These are phyloP conservation scores for Apteryx mantelli DNA, from an alignment of 2,113 vertebrate species.

Conservation along the genomic window DNA sequence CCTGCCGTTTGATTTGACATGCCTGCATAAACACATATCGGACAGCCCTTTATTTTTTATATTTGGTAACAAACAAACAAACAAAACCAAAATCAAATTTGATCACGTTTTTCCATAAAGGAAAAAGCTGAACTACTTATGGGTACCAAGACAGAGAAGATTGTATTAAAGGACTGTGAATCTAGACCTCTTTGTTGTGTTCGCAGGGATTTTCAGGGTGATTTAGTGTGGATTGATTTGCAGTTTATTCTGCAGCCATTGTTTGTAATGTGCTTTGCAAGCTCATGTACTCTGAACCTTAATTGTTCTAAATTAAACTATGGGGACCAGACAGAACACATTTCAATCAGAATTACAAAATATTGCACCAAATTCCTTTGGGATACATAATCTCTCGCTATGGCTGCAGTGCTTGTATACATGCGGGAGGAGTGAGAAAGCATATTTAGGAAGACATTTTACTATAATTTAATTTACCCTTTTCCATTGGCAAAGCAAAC, in stretches of 20 bases:
- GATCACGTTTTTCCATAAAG: conserved; percentile 41
- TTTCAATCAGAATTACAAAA: conserved; percentile 82
- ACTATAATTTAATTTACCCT: conserved; percentile 64
- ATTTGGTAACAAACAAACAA: not conserved
- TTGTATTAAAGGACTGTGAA: conserved; percentile 63
- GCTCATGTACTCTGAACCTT: conserved; percentile 82
- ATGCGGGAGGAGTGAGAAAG: conserved; percentile 63
- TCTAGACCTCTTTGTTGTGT: conserved; percentile 68
- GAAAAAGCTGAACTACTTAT: conserved; percentile 42
- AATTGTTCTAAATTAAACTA: conserved; percentile 87
- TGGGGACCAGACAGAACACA: conserved; percentile 79
- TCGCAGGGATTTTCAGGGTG: conserved; percentile 79
- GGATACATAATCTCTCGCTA: conserved; percentile 63
- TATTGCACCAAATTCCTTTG: conserved; percentile 77
- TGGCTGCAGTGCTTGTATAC: conserved; percentile 46
- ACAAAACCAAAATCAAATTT: not conserved
- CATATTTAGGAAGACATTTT: conserved; percentile 67
- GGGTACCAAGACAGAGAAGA: conserved; percentile 37
- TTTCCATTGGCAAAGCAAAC: conserved; percentile 59
- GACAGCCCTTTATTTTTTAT: conserved; percentile 13
- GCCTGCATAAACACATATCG: not conserved
- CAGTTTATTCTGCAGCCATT: conserved; percentile 81
- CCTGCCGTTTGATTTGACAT: not conserved
- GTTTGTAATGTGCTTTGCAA: conserved; percentile 84
- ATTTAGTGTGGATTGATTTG: conserved; percentile 84